Evolutionary conservation across 2,888 invertebrate species (phyloP).

Genomic region (Acholoe squamosa): DNA sequence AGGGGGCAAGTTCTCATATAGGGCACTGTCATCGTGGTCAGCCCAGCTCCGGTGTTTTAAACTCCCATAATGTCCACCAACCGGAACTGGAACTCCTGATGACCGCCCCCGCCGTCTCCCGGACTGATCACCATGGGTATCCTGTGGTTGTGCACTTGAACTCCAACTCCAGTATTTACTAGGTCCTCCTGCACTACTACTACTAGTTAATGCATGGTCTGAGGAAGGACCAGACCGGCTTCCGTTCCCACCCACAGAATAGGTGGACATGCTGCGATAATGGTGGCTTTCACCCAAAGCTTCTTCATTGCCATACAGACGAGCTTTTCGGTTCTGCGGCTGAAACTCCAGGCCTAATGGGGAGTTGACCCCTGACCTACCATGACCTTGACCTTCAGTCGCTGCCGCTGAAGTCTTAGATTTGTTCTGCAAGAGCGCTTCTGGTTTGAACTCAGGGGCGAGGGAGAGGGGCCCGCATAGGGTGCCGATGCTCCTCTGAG

Average conservation of each 20-base stretch:
- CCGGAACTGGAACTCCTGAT: neutral
- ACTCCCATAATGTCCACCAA: slow-evolving; percentile 5
- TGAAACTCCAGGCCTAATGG: slow-evolving; percentile 16
- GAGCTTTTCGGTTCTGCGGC: neutral
- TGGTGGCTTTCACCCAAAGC: neutral
- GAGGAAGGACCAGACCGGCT: neutral
- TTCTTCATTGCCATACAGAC: slow-evolving; percentile 31
- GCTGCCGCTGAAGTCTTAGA: neutral
- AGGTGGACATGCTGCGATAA: slow-evolving; percentile 6
- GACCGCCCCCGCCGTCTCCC: neutral
- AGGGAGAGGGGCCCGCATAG: slow-evolving; percentile 45
- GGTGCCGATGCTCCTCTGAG: slow-evolving; percentile 51
- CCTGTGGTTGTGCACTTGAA: neutral
- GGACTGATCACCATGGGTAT: neutral
- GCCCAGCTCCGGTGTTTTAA: slow-evolving; percentile 55
- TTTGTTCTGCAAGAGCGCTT: neutral
- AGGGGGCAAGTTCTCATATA: slow-evolving; percentile 53
- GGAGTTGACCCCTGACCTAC: neutral
- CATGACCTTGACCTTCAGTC: neutral
- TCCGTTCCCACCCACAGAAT: neutral
- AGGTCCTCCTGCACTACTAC: neutral
- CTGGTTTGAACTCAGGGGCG: slow-evolving; percentile 35
- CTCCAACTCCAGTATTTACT: slow-evolving; percentile 53
- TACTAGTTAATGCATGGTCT: neutral
- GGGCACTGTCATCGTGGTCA: neutral